phyloP scores from a whole-genome alignment of 2,797 vertebrate species.

The Myotis daubentonii region DNA sequence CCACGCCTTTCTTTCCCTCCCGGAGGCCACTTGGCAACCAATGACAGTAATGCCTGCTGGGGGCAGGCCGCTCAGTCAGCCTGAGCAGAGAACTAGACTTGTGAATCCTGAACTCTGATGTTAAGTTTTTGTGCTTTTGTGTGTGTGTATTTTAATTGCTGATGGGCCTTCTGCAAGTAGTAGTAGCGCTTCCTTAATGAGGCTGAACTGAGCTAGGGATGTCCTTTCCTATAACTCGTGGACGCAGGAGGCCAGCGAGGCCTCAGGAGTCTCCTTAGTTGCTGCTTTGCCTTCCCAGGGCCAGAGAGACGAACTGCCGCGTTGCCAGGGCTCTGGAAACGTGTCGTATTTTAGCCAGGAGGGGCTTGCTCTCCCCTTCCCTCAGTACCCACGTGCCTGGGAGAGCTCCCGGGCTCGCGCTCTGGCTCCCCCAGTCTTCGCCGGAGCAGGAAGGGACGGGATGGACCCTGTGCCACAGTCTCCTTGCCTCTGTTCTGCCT shows the following conservation, averaged over 20 bases:
- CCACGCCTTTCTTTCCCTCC: background rate
- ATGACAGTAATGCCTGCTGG: background rate
- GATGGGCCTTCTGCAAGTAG: constrained; percentile 11
- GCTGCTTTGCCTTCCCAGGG: constrained; percentile 53
- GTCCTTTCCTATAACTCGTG: background rate
- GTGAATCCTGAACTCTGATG: background rate
- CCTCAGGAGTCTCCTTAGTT: constrained; percentile 1
- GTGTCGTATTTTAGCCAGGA: constrained; percentile 47
- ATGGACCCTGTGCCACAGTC: background rate
- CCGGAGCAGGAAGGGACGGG: background rate
- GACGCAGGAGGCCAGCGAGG: background rate
- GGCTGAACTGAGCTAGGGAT: constrained; percentile 41
- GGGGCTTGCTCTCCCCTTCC: background rate
- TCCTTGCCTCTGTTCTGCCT: constrained; percentile 2
- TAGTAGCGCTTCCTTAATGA: background rate
- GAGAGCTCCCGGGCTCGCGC: background rate
- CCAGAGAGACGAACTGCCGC: constrained; percentile 62
- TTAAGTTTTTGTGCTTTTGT: too few species aligned
- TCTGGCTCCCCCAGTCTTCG: background rate
- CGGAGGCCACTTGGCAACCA: background rate
- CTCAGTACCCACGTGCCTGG: background rate
- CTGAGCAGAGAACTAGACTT: background rate
- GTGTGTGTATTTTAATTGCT: background rate
- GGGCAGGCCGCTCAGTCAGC: background rate
- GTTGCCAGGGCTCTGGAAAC: constrained; percentile 11